Evolutionary conservation across 2,113 vertebrate genomes (phyloP).

Genomic region (Sebastes schlegelii): DNA sequence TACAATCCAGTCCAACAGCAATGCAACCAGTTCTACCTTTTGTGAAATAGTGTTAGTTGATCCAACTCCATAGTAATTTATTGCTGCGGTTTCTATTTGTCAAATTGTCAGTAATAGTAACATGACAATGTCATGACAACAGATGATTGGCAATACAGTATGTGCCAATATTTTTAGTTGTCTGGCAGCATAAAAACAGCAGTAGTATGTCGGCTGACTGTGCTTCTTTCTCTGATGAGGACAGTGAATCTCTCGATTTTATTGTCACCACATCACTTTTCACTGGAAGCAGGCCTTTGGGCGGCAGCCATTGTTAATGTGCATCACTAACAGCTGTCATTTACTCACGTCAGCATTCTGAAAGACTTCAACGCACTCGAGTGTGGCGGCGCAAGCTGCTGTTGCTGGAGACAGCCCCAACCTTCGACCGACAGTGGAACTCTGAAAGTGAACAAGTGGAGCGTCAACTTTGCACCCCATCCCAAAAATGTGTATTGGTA

Average conservation of each 20-base stretch:
- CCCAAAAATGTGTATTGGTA: conserved; percentile 95
- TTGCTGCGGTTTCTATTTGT: background rate
- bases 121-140: background rate
- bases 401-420: conserved; percentile 86
- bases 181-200: background rate
- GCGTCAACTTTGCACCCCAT: conserved; percentile 88
- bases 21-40: background rate
- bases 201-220: background rate
- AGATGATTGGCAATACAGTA: background rate
- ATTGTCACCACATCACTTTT: conserved; percentile 1
- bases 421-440: conserved; percentile 84
- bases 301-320: background rate
- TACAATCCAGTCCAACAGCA: background rate
- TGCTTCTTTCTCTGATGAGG: background rate
- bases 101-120: background rate
- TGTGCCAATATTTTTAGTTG: background rate
- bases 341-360: conserved; percentile 86
- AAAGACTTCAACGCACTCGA: conserved; percentile 95
- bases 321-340: conserved; percentile 17
- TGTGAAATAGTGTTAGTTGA: background rate
- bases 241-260: background rate
- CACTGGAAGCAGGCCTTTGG: background rate
- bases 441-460: conserved; percentile 86
- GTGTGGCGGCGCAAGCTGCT: conserved; percentile 81
- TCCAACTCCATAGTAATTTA: background rate